Evolutionary conservation across 1,140 invertebrate species (phyloP).

Genomic region (Orchestia grillus): DNA sequence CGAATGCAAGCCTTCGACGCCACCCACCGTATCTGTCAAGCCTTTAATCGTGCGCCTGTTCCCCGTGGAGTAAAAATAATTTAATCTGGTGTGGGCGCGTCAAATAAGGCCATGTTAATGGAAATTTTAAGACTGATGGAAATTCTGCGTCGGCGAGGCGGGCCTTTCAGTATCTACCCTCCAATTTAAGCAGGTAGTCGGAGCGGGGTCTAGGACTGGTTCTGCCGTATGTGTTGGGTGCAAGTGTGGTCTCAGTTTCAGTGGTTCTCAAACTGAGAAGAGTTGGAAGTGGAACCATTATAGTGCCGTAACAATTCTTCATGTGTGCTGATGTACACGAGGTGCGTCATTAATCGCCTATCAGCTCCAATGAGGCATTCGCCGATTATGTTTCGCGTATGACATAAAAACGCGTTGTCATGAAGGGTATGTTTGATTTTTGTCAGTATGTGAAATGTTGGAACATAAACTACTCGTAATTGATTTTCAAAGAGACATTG

Average conservation of each 20-base stretch:
- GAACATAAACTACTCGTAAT: no score
- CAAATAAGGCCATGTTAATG: conserved; percentile 39
- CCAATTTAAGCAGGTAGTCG: conserved; percentile 25
- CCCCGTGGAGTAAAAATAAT: not conserved
- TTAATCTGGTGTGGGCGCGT: not conserved
- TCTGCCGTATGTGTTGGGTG: not conserved
- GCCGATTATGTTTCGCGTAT: no score
- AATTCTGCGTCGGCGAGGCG: conserved; percentile 12
- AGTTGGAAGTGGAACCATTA: no score
- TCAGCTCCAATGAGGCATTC: no score
- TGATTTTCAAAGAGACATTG: no score
- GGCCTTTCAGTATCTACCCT: conserved; percentile 34
- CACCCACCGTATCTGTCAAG: not conserved
- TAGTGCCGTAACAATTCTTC: no score
- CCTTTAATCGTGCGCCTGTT: not conserved
- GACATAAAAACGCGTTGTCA: no score
- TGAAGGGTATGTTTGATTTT: no score
- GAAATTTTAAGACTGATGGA: conserved; percentile 40
- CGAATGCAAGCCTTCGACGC: not conserved
- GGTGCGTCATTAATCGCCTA: no score
- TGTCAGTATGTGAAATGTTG: no score
- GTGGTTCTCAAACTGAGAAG: not conserved
- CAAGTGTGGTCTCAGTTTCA: not conserved
- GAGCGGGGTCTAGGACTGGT: not conserved
- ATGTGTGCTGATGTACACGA: no score